These are phyloP conservation scores for Tenebrio molitor DNA, from an alignment of 1,140 invertebrate genomes.

Conservation along the genomic window DNA sequence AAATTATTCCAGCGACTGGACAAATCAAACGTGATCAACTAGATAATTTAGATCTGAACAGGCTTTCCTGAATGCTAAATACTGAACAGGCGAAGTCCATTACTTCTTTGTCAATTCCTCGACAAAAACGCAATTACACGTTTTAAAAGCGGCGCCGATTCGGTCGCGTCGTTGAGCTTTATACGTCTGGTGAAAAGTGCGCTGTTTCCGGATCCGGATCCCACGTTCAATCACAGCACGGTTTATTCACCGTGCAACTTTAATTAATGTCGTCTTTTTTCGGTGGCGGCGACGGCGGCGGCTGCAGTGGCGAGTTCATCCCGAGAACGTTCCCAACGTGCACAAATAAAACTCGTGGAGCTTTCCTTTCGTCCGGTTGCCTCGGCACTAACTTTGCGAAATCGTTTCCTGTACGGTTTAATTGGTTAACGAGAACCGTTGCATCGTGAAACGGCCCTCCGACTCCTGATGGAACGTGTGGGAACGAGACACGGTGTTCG, in stretches of 20 bases:
- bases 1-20: no score
- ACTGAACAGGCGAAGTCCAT: no score
- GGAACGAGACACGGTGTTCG: conserved; percentile 26
- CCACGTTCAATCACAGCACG: conserved; percentile 14
- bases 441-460: conserved; percentile 12
- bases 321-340: background rate
- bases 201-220: conserved; percentile 20
- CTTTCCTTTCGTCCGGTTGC: conserved; percentile 19
- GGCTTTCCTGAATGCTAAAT: no score
- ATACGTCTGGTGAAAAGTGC: conserved; percentile 20
- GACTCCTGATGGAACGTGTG: conserved; percentile 30
- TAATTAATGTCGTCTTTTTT: conserved; percentile 35
- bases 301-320: conserved; percentile 7
- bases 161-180: conserved; percentile 5
- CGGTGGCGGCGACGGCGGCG: background rate
- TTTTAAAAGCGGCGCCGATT: conserved; percentile 24
- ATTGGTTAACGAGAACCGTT: conserved; percentile 15
- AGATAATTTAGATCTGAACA: no score
- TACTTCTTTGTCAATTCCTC: no score
- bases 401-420: conserved; percentile 25
- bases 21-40: no score
- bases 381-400: conserved; percentile 13
- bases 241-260: conserved; percentile 36
- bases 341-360: conserved; percentile 2
- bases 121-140: background rate